phyloP scores from a whole-genome alignment of 2,888 invertebrate species.

The Melangyna quadrimaculata region DNA sequence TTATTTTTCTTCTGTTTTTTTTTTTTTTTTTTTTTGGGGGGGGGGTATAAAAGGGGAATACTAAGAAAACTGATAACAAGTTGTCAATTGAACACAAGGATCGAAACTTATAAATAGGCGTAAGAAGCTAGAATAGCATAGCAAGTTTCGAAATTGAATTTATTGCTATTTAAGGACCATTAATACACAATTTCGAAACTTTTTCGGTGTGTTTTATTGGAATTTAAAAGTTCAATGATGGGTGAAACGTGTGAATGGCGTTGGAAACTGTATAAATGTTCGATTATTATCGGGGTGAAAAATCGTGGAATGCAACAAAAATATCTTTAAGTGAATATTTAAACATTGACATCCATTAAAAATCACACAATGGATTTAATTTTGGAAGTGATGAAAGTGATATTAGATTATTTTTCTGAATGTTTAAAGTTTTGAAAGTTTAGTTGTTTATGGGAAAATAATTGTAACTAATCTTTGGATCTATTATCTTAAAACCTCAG shows the following conservation, averaged over 20 bases:
- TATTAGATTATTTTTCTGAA: neutral
- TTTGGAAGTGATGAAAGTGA: neutral
- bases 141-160: constrained; percentile 8
- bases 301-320: neutral
- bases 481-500: too few relatives aligned
- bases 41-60: neutral
- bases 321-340: neutral
- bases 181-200: constrained; percentile 36
- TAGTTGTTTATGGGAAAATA: neutral
- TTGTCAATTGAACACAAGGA: neutral
- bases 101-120: neutral
- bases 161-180: constrained; percentile 43
- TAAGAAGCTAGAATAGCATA: constrained; percentile 18
- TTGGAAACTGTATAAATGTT: constrained; percentile 2
- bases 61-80: constrained; percentile 28
- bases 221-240: constrained; percentile 45
- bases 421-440: neutral
- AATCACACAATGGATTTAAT: too few relatives aligned
- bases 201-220: constrained; percentile 34
- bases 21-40: neutral
- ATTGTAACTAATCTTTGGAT: neutral
- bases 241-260: constrained; percentile 29
- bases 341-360: neutral
- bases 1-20: neutral
- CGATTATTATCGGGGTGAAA: neutral